phyloP scores from a whole-genome alignment of 1,140 invertebrate species.

The Euura saliciscinereae region DNA sequence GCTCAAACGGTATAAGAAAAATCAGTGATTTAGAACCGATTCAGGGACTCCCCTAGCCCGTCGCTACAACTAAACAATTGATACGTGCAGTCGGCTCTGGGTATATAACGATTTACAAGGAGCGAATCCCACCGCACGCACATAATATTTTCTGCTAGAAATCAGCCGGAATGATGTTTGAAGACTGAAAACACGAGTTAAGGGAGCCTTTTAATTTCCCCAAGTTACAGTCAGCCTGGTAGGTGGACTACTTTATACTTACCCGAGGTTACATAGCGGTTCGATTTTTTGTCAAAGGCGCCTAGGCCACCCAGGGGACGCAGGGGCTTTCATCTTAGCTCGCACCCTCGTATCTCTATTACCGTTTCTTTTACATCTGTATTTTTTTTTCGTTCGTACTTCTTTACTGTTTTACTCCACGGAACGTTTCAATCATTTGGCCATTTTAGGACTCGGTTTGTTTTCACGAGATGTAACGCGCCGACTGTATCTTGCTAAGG shows the following conservation, averaged over 20 bases:
- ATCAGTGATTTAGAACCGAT: conserved; percentile 7
- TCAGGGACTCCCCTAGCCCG: neutral
- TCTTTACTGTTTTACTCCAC: conserved; percentile 19
- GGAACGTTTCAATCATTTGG: conserved; percentile 10
- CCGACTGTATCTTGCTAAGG: conserved; percentile 14
- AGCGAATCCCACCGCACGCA: no score
- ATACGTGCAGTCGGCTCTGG: neutral
- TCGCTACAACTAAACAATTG: neutral
- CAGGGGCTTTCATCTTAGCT: neutral
- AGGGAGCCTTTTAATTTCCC: neutral
- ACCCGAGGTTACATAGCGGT: neutral
- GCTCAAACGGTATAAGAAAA: neutral
- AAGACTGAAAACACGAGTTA: no score
- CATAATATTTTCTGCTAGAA: no score
- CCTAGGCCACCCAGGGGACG: neutral
- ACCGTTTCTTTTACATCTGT: neutral
- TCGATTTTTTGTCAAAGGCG: conserved; percentile 5
- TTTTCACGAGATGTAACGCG: conserved; percentile 33
- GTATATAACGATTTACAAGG: neutral
- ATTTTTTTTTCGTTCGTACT: neutral
- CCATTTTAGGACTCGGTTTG: conserved; percentile 28
- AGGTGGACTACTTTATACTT: neutral
- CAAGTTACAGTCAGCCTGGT: neutral
- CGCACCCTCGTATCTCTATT: neutral
- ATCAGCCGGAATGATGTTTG: no score